These are phyloP conservation scores for Teinopalpus imperialis DNA, from an alignment of 2,888 invertebrate genomes.

Conservation along the genomic window DNA sequence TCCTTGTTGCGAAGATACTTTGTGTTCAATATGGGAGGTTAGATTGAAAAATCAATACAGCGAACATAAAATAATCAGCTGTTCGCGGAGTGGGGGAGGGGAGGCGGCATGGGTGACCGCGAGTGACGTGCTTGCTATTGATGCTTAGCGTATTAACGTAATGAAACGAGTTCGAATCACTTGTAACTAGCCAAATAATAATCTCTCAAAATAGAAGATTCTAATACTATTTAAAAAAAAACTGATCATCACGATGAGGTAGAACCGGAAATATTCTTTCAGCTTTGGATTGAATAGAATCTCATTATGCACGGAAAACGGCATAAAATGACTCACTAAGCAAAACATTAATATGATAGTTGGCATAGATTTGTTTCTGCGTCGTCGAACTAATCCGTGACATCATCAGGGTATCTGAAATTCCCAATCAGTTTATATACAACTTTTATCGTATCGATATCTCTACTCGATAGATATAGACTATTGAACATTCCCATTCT, in stretches of 20 bases:
- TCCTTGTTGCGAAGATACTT: conserved; percentile 34
- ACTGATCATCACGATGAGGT: background rate
- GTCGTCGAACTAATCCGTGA: conserved; percentile 38
- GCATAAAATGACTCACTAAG: conserved; percentile 42
- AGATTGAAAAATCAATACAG: conserved; percentile 79
- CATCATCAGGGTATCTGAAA: conserved; percentile 31
- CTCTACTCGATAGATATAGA: conserved; percentile 3
- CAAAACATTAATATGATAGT: conserved; percentile 36
- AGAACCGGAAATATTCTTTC: conserved; percentile 14
- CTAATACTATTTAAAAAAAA: background rate
- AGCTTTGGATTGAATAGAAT: background rate
- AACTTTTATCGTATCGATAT: conserved; percentile 11
- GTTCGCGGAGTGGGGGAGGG: conserved; percentile 65
- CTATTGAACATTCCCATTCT: background rate
- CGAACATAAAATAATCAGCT: conserved; percentile 77
- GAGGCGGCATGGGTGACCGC: conserved; percentile 68
- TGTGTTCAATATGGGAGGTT: conserved; percentile 56
- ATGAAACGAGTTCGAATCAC: conserved; percentile 27
- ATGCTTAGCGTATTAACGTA: conserved; percentile 44
- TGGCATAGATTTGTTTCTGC: conserved; percentile 37
- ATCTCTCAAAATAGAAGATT: no score
- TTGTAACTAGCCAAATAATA: background rate
- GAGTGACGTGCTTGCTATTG: conserved; percentile 50
- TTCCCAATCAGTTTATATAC: conserved; percentile 13
- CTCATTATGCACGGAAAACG: conserved; percentile 5